phyloP scores from a whole-genome alignment of 64 coral and sea anemone genomes.

The Anthopleura sola region DNA sequence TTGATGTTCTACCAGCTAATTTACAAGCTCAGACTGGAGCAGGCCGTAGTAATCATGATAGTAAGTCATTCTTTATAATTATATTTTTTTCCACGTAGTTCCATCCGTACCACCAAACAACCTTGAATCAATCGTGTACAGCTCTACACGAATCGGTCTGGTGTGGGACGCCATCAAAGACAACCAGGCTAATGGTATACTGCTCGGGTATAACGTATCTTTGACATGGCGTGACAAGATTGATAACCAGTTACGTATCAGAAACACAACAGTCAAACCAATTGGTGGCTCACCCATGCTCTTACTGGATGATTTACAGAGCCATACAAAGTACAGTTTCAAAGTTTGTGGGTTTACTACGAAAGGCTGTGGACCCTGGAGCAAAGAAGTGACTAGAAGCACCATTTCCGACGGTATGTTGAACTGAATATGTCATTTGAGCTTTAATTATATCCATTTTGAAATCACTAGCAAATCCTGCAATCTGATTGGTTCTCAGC shows the following conservation, averaged over 20 bases:
- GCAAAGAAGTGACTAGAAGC: neutral
- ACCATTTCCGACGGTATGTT: slow-evolving; percentile 55
- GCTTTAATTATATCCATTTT: no score
- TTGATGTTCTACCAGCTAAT: no score
- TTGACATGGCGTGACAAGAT: slow-evolving; percentile 6
- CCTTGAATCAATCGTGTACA: neutral
- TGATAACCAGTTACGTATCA: neutral
- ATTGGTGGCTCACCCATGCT: neutral
- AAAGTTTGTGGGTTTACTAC: slow-evolving; percentile 52
- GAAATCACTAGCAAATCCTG: no score
- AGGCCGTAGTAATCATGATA: no score
- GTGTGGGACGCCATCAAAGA: slow-evolving; percentile 54
- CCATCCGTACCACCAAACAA: slow-evolving; percentile 15
- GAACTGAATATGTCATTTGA: neutral
- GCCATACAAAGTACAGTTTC: slow-evolving; percentile 24
- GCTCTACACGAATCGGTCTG: slow-evolving; percentile 20
- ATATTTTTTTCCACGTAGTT: neutral
- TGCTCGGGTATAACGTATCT: slow-evolving; percentile 69
- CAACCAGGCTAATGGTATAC: slow-evolving; percentile 32
- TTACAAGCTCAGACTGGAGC: no score
- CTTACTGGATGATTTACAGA: slow-evolving; percentile 14
- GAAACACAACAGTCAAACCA: neutral
- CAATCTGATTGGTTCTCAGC: no score
- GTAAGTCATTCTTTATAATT: no score
- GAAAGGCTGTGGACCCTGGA: slow-evolving; percentile 60